Evolutionary conservation across 2,888 invertebrate species (phyloP), one percentile per base, ranked within the genome.

Genomic region (Diploptera punctata): DNA sequence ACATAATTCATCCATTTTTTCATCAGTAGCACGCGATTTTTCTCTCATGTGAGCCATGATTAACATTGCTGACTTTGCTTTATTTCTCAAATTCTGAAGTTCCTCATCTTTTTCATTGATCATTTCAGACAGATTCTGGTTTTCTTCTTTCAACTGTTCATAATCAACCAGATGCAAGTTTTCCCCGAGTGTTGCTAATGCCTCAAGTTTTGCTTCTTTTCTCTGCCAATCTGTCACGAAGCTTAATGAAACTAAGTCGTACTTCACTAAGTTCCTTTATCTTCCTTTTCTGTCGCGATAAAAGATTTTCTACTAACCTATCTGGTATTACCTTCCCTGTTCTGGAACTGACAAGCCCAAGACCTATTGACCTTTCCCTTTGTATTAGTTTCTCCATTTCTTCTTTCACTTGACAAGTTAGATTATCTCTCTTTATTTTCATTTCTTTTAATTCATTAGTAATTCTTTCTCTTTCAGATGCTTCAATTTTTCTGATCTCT

Each of bases 41-140:
- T 87, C 87, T 76, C 85, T 82, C 38, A 86, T 78, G 76, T 87
- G 87, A 1, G 86, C 86, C 67, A 87, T 77, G 21, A 80, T 83
- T 79, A 86, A 85, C 19, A 86, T 84, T 0, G 85, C 84, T 70
- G 81, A 82, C 18, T 83, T 83, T 73, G 85, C 86, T 80, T 84
- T 85, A 74, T 80, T 80, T 67, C 86, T 80, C 68, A 87, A 78
- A 75, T 82, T 83, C 49, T 82, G 78, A 67, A 87, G 76, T 77
- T 87, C 86, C 78, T 86, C 86, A 76, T 87, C 86, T 76, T 86
- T 80, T 77, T 87, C 87, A 78, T 87, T 87, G 70, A 87, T 84
- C 80, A 87, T 87, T 77, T 87, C 87, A 68, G 84, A 81, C 77
- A 84, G 84, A 33, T 83, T 84, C 78, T 85, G 85, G 77, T 87